phyloP scores from a whole-genome alignment of 1,140 invertebrate species.

The Sarcophaga bullata region DNA sequence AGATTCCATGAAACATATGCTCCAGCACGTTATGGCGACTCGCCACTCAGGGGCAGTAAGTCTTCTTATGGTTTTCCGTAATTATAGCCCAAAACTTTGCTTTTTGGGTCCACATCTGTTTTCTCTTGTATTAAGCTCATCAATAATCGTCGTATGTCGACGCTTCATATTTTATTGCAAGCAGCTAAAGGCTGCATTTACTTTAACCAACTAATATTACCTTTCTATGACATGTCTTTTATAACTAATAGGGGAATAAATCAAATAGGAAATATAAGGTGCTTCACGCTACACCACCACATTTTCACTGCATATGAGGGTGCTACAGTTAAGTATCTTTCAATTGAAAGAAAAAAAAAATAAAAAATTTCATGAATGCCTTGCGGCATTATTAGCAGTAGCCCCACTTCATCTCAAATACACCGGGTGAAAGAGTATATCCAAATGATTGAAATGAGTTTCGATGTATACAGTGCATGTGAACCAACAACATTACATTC shows the following conservation, averaged over 20 bases:
- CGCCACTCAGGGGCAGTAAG: too few species aligned
- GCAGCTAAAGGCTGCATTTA: too few species aligned
- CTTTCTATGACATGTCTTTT: too few species aligned
- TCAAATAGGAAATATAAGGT: not conserved
- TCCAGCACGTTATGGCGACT: too few species aligned
- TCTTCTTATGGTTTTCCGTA: too few species aligned
- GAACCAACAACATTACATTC: not conserved
- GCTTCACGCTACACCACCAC: not conserved
- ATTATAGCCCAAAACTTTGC: too few species aligned
- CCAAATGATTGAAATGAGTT: not conserved
- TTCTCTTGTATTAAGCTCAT: too few species aligned
- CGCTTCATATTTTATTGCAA: too few species aligned
- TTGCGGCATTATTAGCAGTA: not conserved
- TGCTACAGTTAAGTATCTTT: conserved; percentile 10
- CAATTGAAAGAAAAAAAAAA: not conserved
- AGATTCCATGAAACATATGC: too few species aligned
- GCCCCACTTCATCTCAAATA: not conserved
- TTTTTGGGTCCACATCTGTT: too few species aligned
- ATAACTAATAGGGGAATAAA: not conserved
- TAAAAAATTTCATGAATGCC: conserved; percentile 1
- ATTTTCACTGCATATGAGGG: not conserved
- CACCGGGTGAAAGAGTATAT: not conserved
- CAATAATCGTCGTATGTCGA: too few species aligned
- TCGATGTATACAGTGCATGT: not conserved
- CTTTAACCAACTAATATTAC: too few species aligned